Base-by-base conservation (phyloP, 2,797 vertebrate species). In the Bucorvus abyssinicus region DNA sequence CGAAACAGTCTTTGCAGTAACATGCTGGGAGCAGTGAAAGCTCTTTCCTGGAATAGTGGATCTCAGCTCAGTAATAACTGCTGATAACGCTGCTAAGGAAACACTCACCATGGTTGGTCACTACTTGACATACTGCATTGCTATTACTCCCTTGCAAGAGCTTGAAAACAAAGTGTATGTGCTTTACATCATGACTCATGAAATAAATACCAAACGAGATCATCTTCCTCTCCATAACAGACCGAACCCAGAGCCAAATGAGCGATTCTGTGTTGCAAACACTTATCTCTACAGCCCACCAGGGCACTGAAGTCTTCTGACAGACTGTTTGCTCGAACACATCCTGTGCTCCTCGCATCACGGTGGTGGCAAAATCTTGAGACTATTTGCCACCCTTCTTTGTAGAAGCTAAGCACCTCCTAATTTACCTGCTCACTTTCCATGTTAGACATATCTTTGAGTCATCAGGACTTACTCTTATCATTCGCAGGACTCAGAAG, bases 81-180 rank as follows among this genome's bases (percentile, higher is more conserved):
- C 30, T 76, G 45, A 24, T 61, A 65, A 57, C 29, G 45, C 22
- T 34, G 3, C 18, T 50, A 42, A 59, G 23, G 9, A 73, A 85
- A 36, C 11, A 24, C 22, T 75, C 1, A 0, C 1, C 3, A 10
- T 4, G 44, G 14, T 3, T 55, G 23, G 15, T 68, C 40, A 14
- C 24, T 82, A 16, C 12, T n/a, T 60, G 18, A 44, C 12, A 55
- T 32, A 45, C 8, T 38, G 3, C 14, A 32, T 5, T 70, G 1
- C 0, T 21, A 32, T 24, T 49, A 29, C 5, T 44, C 55, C 7
- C 42, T 49, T 38, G 27, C 7, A 44, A 49, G 36, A n/a, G 7
- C 47, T 9, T 3, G 2, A 40, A 59, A 59, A 10, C 27, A n/a
- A 49, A 63, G 27, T 32, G 21, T 15, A 5, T 23, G 30, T 27